Base-by-base conservation (phyloP, 2,113 vertebrate genomes). In the Mus spicilegus region DNA sequence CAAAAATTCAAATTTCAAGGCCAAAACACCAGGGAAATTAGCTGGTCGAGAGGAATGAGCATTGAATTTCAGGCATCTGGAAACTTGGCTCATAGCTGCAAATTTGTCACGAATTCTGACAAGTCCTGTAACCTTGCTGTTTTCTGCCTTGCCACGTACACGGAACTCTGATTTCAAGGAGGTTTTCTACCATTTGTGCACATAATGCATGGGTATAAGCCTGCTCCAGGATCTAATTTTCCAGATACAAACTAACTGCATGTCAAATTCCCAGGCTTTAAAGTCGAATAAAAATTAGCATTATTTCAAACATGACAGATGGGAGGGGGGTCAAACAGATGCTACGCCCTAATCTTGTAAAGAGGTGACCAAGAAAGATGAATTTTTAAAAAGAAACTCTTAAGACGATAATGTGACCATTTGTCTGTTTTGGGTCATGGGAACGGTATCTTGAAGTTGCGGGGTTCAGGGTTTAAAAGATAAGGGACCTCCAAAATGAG, bases 21-120 rank as follows among this genome's bases (percentile, higher is more conserved):
- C 95, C 96, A 98, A 98, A 98, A 78, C 97, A 97, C 97, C 94
- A 97, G 96, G 97, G 97, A 98, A 51, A 98, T 96, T 97, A 97
- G 95, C 96, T 96, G 97, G 93, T 94, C 56, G 67, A 96, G 92
- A 95, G 96, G 95, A 97, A 97, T 97, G 96, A 97, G 95, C 95
- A 84, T 87, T 97, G 96, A 92, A 91, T 94, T 94, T 96, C 56
- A 95, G 96, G 87, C 95, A 96, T 96, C 97, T 97, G 97, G 97
- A 97, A 97, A 97, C 94, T 95, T 97, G 97, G 96, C 97, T 91
- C 92, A 63, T 80, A 92, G 91, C 51, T 10, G 58, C 88, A 87
- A 95, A 96, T 96, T 97, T 96, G 93, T 97, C 97, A 96, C 96
- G 97, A 96, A 96, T 91, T 87, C 97, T 97, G 94, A 95, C 95